These are phyloP conservation scores for Dendrocopos noguchii DNA, from an alignment of 2,113 vertebrate species.

Conservation along the genomic window DNA sequence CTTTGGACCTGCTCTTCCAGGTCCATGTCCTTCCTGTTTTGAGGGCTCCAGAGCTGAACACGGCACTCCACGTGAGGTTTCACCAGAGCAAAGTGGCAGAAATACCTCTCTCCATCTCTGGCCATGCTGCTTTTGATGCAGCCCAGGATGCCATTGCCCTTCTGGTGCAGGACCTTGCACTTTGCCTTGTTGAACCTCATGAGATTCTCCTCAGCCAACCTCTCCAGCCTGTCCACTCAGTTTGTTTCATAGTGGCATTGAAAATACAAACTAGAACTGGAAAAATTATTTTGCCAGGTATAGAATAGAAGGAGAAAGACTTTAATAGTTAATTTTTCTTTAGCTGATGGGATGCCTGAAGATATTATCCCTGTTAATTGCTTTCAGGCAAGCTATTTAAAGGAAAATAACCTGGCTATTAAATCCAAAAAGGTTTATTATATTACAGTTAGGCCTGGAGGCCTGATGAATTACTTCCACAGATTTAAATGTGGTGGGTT, in stretches of 20 bases:
- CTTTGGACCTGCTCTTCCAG: too few relatives aligned
- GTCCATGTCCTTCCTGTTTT: too few relatives aligned
- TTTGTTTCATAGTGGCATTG: not conserved
- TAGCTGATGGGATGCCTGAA: not conserved
- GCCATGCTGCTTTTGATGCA: too few relatives aligned
- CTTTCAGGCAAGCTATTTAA: not conserved
- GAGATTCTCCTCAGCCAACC: too few relatives aligned
- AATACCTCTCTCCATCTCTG: too few relatives aligned
- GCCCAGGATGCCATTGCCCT: too few relatives aligned
- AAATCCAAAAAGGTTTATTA: not conserved
- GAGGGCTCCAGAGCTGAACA: too few relatives aligned
- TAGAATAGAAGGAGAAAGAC: not conserved
- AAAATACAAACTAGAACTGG: not conserved
- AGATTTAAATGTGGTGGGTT: not conserved
- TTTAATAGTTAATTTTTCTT: not conserved
- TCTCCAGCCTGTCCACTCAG: not conserved
- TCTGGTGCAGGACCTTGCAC: too few relatives aligned
- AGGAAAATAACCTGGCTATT: not conserved
- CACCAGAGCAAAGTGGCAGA: too few relatives aligned
- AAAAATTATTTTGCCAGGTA: not conserved
- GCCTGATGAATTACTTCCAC: not conserved
- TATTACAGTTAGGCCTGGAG: not conserved
- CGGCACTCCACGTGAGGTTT: too few relatives aligned
- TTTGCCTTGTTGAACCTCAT: too few relatives aligned
- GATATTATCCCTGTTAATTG: not conserved